Conservation (phyloP, 2,113 vertebrate genomes). For the Psilopsiagon aymara region DNA sequence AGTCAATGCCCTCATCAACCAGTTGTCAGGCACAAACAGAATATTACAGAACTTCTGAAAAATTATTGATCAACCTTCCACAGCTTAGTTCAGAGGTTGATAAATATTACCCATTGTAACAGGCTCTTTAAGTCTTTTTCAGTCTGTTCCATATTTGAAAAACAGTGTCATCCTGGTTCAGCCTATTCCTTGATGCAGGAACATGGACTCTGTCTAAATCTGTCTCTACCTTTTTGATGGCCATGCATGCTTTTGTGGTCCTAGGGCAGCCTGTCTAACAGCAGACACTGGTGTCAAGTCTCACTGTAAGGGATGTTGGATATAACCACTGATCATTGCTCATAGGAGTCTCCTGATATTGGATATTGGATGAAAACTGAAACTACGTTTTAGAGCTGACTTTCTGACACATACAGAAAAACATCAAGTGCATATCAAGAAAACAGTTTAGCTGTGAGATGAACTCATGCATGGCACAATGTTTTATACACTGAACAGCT, state of each 20-base stretch:
- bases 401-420: not conserved
- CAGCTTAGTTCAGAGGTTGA: not conserved
- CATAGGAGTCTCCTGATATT: not conserved
- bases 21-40: not conserved
- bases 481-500: not conserved
- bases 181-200: not conserved
- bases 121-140: not conserved
- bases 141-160: not conserved
- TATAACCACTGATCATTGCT: not conserved
- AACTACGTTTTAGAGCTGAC: not conserved
- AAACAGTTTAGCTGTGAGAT: not conserved
- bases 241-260: not conserved
- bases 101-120: not conserved
- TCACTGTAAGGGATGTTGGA: not conserved
- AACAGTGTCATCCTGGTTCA: not conserved
- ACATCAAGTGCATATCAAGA: not conserved
- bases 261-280: not conserved
- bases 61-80: not conserved
- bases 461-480: not conserved
- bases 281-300: not conserved
- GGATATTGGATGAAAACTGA: not conserved
- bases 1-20: not conserved
- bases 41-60: not conserved
- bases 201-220: not conserved
- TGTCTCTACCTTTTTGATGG: not conserved